Base-by-base conservation (phyloP, 2,113 vertebrate genomes). In the Struthio camelus region DNA sequence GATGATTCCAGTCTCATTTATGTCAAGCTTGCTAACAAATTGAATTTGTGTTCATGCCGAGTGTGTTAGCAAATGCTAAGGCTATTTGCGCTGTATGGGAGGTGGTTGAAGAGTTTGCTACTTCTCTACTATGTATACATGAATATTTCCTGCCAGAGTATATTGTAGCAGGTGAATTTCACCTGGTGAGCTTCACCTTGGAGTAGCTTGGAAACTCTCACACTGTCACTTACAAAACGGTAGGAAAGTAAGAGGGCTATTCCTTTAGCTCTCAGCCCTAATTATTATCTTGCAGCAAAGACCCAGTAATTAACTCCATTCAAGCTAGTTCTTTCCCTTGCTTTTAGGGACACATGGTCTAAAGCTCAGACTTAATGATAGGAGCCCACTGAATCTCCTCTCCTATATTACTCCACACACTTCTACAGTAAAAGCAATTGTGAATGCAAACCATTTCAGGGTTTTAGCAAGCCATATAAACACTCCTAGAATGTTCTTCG, bases 371-470 rank as follows among this genome's bases (percentile, higher is more conserved):
- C 27, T 87, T 87, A 25, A 19, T 72, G 36, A 54, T 24, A 50
- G 40, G 8, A 90, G 4, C 8, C 19, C 36, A 10, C 38, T 0
- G 0, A 65, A 82, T 28, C 15, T 76, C 10, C 71, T 71, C 1
- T 18, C 13, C 22, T 69, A 11, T 46, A 9, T 40, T 69, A 11
- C 46, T 28, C 53, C 59, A 30, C 42, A 64, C 11, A 13, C 28
- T 72, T 90, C 36, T n/a, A 24, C 36, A 78, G 19, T 8, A 78
- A 48, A 90, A 71, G 30, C 11, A 46, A 9, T 42, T 90, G 32
- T 38, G 42, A 10, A 42, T 59, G 10, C 16, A 61, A 67, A 38
- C 32, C 10, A 81, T 34, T 89, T 48, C 75, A 82, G 70, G 42
- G 20, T 14, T 92, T 75, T 53, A 38, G 11, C 25, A 56, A 48